Percentiles rank a stretch among this genome's conserved stretches.
phyloP scores from a whole-genome alignment of 2,797 vertebrate genomes.

The Otus scops region DNA sequence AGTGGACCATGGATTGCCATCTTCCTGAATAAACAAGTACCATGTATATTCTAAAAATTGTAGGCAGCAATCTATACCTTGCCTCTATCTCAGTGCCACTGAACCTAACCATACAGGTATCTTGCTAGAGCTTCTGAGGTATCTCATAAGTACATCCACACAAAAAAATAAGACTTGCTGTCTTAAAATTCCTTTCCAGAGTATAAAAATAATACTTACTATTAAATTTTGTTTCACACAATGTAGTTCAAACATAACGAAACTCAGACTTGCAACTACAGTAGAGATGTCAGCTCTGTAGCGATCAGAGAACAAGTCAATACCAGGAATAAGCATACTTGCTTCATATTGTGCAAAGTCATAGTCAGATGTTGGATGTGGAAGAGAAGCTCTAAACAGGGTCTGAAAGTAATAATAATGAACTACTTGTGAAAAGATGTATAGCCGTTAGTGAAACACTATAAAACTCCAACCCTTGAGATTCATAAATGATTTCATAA shows the following conservation, averaged over 20 bases:
- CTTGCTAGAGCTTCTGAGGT: neutral
- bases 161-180: neutral
- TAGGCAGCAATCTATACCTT: neutral
- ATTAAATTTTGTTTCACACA: constrained; percentile 81
- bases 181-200: neutral
- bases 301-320: constrained; percentile 87
- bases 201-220: constrained; percentile 76
- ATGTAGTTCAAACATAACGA: constrained; percentile 88
- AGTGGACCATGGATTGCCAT: neutral
- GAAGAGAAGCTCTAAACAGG: constrained; percentile 85
- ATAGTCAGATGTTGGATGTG: constrained; percentile 81
- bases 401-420: constrained; percentile 74
- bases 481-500: neutral
- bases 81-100: neutral
- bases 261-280: constrained; percentile 83
- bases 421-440: neutral
- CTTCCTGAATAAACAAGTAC: neutral
- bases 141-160: neutral
- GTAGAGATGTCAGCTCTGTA: constrained; percentile 78
- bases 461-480: neutral
- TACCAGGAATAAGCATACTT: constrained; percentile 84
- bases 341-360: constrained; percentile 82
- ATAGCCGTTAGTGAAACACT: neutral
- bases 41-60: neutral
- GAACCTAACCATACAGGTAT: neutral